Evolutionary conservation across 2,113 vertebrate genomes (phyloP).

Genomic region (Trinectes maculatus): DNA sequence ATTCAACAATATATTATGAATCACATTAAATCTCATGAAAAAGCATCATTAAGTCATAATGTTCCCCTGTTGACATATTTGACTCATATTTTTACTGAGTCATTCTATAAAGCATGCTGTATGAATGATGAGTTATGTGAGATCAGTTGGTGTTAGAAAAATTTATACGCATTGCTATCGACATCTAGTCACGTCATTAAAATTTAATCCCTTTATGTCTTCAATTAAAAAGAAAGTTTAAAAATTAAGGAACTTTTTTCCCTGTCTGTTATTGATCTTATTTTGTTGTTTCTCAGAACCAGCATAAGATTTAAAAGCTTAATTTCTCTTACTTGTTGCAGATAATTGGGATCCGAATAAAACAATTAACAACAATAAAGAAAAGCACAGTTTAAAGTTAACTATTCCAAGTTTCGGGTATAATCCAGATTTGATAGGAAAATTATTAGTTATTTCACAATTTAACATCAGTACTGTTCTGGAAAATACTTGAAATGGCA

Average conservation of each 20-base stretch:
- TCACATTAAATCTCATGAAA: no score
- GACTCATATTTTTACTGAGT: not conserved
- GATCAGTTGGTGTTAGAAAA: not conserved
- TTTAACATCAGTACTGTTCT: no score
- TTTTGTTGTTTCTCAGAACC: not conserved
- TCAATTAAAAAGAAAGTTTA: not conserved
- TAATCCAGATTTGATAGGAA: conserved; percentile 1
- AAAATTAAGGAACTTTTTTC: conserved; percentile 3
- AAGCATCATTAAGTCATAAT: no score
- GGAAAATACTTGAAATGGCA: no score
- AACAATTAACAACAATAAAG: conserved; percentile 23
- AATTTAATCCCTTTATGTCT: not conserved
- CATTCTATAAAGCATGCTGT: not conserved
- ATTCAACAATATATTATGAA: no score
- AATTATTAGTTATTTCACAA: not conserved
- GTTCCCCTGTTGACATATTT: no score
- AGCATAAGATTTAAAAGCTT: not conserved
- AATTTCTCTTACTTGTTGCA: conserved; percentile 9
- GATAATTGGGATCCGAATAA: conserved; percentile 14
- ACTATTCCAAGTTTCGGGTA: not conserved
- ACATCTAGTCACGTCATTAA: no score
- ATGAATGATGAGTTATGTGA: not conserved
- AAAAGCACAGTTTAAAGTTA: not conserved
- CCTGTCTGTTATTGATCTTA: conserved; percentile 27
- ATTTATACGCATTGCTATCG: not conserved